Evolutionary conservation across 2,113 vertebrate genomes (phyloP), one percentile per base, ranked within the genome.

Genomic region (Vidua macroura): DNA sequence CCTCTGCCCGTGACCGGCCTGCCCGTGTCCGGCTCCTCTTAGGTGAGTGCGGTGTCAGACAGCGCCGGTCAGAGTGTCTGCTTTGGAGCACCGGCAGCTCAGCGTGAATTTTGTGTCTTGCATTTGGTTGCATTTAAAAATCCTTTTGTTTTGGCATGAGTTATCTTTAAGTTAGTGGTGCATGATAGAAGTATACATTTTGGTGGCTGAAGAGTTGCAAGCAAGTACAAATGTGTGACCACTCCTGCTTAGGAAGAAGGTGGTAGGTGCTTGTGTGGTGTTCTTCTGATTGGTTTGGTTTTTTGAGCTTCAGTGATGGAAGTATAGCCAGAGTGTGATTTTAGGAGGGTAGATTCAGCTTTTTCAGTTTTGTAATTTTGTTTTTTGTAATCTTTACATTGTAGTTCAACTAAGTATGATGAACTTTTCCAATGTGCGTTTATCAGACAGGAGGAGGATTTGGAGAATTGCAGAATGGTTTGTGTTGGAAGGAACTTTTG

Each of bases 141-240:
- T 3, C 3, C 4, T 53, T 33, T 48, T 49, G 3, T 52, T 23
- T 2, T 5, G 11, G 3, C 25, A 0, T 31, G 28, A 8, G 6
- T 23, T 48, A 15, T 4, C 7, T 56, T 11, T 18, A 1, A 44
- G 39, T 31, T 37, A 13, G 15, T 9, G 19, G 1, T 31, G 9
- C 4, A 0, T 7, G 21, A 3, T 8, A 55, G 9, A 10, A 31
- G 1, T 9, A 1, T 6, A 15, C 10, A 0, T 44, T 58, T 46
- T 46, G 28, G 2, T 43, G 23, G 10, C 43, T 11, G 20, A 51
- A 33, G 33, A 7, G 4, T 33, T 48, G 39, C 4, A 39, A 48
- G 10, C 9, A 28, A 7, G 39, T 48, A 13, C 1, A 33, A 25
- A 5, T 8, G 5, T 11, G 28, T n/a, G 35, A 9, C 13, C 0